Conservation (phyloP, 2,113 vertebrate genomes). For the Clarias batrachus region DNA sequence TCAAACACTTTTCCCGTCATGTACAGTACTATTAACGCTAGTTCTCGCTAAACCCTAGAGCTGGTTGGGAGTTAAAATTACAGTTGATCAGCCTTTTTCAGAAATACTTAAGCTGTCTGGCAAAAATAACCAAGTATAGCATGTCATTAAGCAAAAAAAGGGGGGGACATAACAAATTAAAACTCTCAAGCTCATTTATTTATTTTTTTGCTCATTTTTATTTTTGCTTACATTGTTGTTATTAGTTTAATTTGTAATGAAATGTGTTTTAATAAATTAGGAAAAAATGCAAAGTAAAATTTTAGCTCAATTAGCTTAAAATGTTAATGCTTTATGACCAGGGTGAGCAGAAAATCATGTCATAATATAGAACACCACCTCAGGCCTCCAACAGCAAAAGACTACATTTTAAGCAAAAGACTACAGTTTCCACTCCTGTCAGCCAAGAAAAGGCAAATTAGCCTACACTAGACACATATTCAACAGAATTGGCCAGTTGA, state of each 20-base stretch:
- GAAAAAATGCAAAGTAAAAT: neutral
- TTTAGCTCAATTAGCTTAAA: neutral
- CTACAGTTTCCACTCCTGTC: neutral
- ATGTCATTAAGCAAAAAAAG: neutral
- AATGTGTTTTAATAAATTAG: too few species aligned
- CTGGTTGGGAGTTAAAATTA: too few species aligned
- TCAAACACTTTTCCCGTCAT: too few species aligned
- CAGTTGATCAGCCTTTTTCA: too few species aligned
- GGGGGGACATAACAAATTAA: neutral
- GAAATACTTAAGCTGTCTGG: too few species aligned
- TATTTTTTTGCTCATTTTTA: neutral
- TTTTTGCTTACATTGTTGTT: neutral
- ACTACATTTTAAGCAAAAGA: neutral
- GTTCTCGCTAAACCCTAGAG: too few species aligned
- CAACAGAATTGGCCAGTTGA: neutral
- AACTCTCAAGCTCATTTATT: neutral
- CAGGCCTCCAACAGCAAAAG: neutral
- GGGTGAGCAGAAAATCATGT: neutral
- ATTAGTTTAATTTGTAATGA: neutral
- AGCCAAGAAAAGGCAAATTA: neutral
- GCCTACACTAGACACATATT: neutral
- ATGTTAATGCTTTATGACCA: neutral
- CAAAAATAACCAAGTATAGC: neutral
- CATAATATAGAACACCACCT: neutral
- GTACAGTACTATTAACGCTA: too few species aligned